Percentiles rank a stretch among this genome's conserved stretches.
phyloP scores from a whole-genome alignment of 2,888 invertebrate genomes.

The Chymomyza caudatula region DNA sequence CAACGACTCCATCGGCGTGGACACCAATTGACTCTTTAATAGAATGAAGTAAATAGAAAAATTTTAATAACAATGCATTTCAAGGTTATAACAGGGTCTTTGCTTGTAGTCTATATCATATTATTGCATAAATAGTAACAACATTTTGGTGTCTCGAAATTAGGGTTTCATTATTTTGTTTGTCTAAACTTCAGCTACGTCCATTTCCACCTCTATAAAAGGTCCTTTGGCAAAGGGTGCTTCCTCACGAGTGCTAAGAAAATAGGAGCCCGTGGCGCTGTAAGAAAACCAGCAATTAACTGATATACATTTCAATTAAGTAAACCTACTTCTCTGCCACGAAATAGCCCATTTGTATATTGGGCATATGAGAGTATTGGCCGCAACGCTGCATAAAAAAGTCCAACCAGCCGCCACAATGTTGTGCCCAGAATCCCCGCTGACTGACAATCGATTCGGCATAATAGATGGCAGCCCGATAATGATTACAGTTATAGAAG shows the following conservation, averaged over 20 bases:
- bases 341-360: constrained; percentile 79
- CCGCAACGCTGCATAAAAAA: constrained; percentile 80
- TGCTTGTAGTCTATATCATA: no score
- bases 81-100: no score
- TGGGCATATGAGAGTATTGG: constrained; percentile 39
- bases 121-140: no score
- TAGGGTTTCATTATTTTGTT: constrained; percentile 15
- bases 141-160: not conserved
- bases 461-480: constrained; percentile 80
- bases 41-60: no score
- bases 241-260: constrained; percentile 74
- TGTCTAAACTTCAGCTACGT: constrained; percentile 32
- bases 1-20: no score
- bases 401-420: constrained; percentile 79
- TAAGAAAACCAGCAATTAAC: not conserved
- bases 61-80: no score
- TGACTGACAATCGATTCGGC: constrained; percentile 80
- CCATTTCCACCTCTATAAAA: constrained; percentile 40
- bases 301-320: constrained; percentile 28
- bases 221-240: constrained; percentile 67
- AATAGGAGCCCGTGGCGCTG: constrained; percentile 80
- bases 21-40: no score
- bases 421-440: constrained; percentile 80
- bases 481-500: constrained; percentile 81
- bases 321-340: constrained; percentile 78